These are phyloP conservation scores for Leistus spinibarbis DNA, from an alignment of 2,888 invertebrate genomes.

Conservation along the genomic window DNA sequence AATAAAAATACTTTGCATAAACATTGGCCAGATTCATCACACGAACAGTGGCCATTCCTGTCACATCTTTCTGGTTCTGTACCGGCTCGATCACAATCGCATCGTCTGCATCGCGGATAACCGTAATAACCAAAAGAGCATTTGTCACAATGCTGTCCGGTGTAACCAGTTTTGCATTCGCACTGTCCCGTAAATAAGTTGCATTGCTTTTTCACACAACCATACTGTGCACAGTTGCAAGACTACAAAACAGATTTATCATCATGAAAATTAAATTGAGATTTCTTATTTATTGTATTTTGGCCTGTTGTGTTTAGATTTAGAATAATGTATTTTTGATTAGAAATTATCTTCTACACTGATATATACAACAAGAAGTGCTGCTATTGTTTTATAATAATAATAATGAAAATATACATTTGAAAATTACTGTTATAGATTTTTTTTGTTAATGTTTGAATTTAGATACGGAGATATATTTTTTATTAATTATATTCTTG, in stretches of 20 bases:
- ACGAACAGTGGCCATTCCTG: constrained; percentile 67
- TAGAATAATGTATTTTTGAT: constrained; percentile 2
- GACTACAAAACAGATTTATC: constrained; percentile 50
- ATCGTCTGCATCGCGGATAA: constrained; percentile 84
- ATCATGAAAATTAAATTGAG: neutral
- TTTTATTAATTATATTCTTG: too few species aligned
- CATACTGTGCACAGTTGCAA: constrained; percentile 76
- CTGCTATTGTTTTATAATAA: too few species aligned
- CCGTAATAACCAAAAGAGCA: constrained; percentile 90
- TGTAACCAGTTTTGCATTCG: constrained; percentile 74
- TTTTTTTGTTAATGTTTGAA: too few species aligned
- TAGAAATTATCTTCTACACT: neutral
- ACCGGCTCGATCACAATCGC: constrained; percentile 81
- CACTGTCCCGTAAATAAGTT: constrained; percentile 74
- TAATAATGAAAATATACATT: too few species aligned
- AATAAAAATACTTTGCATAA: constrained; percentile 77
- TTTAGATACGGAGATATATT: too few species aligned
- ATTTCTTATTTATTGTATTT: neutral
- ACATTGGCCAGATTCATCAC: constrained; percentile 81
- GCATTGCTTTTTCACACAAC: constrained; percentile 73
- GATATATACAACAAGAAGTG: too few species aligned
- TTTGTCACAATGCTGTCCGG: constrained; percentile 76
- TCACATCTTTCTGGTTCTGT: constrained; percentile 60
- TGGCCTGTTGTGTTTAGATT: neutral
- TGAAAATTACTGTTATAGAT: too few species aligned